Evolutionary conservation across 2,797 vertebrate genomes (phyloP).

Genomic region (Microhierax caerulescens): DNA sequence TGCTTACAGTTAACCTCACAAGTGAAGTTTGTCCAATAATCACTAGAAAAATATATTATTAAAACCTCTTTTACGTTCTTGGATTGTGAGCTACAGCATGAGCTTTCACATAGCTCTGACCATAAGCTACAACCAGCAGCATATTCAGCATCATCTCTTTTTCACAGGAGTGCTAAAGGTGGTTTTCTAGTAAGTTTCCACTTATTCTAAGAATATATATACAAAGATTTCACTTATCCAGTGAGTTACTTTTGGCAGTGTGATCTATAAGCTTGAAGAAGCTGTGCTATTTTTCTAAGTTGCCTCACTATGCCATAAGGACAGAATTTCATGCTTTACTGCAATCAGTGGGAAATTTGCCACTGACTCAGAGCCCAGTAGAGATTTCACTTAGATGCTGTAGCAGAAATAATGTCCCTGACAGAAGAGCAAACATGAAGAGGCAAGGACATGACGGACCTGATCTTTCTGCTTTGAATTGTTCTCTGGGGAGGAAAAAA

Average conservation of each 20-base stretch:
- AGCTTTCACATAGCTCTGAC: not conserved
- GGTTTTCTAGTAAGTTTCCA: not conserved
- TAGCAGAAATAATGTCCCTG: not conserved
- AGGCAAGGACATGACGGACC: not conserved
- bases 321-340: not conserved
- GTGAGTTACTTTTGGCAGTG: not conserved
- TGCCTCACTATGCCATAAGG: fast-evolving
- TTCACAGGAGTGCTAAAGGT: not conserved
- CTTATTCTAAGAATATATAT: not conserved
- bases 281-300: not conserved
- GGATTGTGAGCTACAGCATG: fast-evolving
- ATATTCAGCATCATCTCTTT: not conserved
- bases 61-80: not conserved
- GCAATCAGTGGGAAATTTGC: not conserved
- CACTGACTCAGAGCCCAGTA: not conserved
- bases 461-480: not conserved
- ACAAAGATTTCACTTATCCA: no score
- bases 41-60: fast-evolving
- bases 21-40: fast-evolving
- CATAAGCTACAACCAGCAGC: fast-evolving
- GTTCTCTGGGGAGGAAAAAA: not conserved
- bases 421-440: not conserved
- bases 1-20: not conserved
- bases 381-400: not conserved
- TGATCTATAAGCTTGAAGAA: fast-evolving